These are phyloP conservation scores for Odobenus rosmarus DNA, from an alignment of 2,113 vertebrate genomes.

Conservation along the genomic window DNA sequence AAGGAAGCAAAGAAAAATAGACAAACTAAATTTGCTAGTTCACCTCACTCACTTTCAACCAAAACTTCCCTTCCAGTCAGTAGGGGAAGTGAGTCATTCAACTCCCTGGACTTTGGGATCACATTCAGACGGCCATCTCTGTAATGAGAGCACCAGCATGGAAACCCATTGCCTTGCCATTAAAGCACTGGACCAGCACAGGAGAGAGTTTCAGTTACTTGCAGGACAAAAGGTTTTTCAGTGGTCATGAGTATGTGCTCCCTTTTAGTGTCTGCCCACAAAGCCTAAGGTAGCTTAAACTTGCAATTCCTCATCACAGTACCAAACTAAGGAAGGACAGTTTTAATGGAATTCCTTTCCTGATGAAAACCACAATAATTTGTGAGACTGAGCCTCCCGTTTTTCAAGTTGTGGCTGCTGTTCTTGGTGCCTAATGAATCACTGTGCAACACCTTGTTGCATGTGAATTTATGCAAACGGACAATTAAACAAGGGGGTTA, in stretches of 20 bases:
- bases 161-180: neutral
- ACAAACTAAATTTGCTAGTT: neutral
- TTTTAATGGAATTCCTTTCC: slow-evolving; percentile 33
- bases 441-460: slow-evolving; percentile 60
- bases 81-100: neutral
- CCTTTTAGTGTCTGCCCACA: neutral
- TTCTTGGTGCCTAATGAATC: slow-evolving; percentile 64
- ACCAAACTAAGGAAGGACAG: slow-evolving; percentile 23
- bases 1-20: neutral
- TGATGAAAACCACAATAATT: slow-evolving; percentile 50
- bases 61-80: neutral
- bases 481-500: slow-evolving; percentile 70
- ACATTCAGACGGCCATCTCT: neutral
- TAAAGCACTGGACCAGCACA: neutral
- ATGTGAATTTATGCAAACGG: slow-evolving; percentile 77
- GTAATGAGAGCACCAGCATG: slow-evolving; percentile 15
- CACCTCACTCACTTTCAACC: slow-evolving; percentile 12
- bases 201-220: neutral
- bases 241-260: neutral
- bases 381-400: slow-evolving; percentile 48
- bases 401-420: slow-evolving; percentile 64
- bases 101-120: neutral
- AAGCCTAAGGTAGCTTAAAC: neutral
- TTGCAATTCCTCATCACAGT: neutral
- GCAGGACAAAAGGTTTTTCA: neutral